Percentiles rank a stretch among this genome's conserved stretches.
phyloP scores from a whole-genome alignment of 1,140 invertebrate genomes.

The Achroia grisella region DNA sequence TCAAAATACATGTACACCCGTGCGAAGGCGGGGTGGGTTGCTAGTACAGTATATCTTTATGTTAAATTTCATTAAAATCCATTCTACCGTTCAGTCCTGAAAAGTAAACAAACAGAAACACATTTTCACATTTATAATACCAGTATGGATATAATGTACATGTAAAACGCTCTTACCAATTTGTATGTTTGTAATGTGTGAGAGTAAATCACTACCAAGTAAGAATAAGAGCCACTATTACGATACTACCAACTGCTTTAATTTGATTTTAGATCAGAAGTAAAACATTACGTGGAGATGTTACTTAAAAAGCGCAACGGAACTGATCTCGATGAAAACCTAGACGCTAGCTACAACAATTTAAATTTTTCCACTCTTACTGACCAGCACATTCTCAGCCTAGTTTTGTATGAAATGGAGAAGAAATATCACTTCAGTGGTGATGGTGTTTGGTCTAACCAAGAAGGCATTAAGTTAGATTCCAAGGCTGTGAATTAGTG shows the following conservation, averaged over 20 bases:
- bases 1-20: too few relatives aligned
- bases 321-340: neutral
- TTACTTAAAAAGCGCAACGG: slow-evolving; percentile 26
- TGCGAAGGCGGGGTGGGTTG: too few relatives aligned
- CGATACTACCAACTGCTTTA: neutral
- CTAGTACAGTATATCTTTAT: too few relatives aligned
- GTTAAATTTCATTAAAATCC: too few relatives aligned
- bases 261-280: slow-evolving; percentile 23
- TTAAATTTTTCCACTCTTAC: slow-evolving; percentile 30
- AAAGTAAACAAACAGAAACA: too few relatives aligned
- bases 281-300: slow-evolving; percentile 29
- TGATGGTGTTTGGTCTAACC: slow-evolving; percentile 50
- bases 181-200: too few relatives aligned
- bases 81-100: too few relatives aligned
- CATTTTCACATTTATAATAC: too few relatives aligned
- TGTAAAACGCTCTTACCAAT: too few relatives aligned
- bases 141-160: too few relatives aligned
- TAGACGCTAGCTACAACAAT: slow-evolving; percentile 29
- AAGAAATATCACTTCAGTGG: slow-evolving; percentile 64
- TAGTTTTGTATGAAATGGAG: slow-evolving; percentile 59
- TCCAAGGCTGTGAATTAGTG: neutral
- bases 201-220: too few relatives aligned
- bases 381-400: slow-evolving; percentile 50
- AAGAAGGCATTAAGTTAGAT: slow-evolving; percentile 26
- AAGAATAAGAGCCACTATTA: too few relatives aligned